phyloP scores from a whole-genome alignment of 2,113 vertebrate genomes.

The Calyptommatus sinebrachiatus region DNA sequence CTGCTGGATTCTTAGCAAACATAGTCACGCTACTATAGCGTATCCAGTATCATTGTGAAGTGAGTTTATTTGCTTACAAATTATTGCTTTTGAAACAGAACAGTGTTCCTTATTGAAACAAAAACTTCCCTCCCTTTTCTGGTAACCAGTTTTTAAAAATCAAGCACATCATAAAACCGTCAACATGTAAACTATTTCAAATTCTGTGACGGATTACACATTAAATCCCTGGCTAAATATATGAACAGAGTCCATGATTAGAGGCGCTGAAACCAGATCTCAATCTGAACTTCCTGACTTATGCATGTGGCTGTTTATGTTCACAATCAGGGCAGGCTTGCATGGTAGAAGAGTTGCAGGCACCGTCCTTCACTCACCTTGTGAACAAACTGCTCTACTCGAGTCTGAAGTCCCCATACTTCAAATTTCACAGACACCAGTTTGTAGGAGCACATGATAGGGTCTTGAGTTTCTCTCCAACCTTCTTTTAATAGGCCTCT shows the following conservation, averaged over 20 bases:
- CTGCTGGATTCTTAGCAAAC: too few relatives aligned
- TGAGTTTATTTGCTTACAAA: not conserved
- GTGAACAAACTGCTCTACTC: conserved; percentile 98
- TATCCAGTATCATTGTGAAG: too few relatives aligned
- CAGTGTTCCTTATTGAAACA: too few relatives aligned
- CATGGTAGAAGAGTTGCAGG: not conserved
- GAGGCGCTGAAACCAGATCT: conserved; percentile 8
- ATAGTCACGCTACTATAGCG: too few relatives aligned
- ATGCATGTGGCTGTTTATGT: not conserved
- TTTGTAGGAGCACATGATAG: conserved; percentile 99
- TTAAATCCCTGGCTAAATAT: not conserved
- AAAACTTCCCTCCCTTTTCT: not conserved
- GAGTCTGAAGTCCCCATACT: conserved; percentile 97
- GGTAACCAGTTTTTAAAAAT: not conserved
- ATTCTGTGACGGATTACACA: not conserved
- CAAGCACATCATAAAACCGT: not conserved
- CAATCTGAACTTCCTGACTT: not conserved
- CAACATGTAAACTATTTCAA: not conserved
- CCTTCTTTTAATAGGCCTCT: conserved; percentile 89
- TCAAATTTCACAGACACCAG: conserved; percentile 97
- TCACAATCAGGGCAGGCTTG: not conserved
- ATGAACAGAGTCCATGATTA: not conserved
- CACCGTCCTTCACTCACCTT: conserved; percentile 80
- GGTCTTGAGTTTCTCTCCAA: conserved; percentile 89
- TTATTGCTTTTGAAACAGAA: not conserved